Evolutionary conservation across 2,888 invertebrate genomes (phyloP), one percentile per base, ranked within the genome.

Genomic region (Pammene fasciana): DNA sequence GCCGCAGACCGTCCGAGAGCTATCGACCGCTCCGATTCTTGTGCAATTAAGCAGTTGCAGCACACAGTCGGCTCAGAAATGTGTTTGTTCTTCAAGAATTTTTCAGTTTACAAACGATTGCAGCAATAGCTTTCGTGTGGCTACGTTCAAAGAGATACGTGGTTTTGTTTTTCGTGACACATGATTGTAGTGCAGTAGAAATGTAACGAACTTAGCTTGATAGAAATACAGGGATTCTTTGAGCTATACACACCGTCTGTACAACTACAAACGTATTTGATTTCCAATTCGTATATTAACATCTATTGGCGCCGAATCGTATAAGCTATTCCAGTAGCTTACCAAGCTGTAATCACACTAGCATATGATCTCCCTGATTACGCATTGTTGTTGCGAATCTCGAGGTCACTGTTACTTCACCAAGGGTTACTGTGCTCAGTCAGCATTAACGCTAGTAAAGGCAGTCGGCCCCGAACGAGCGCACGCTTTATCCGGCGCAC

Each of bases 21-120:
- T 71, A 75, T 75, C 74, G 70, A 70, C 65, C 68, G 64, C 13
- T 46, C 50, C 38, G 65, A 60, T 74, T 73, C 73, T 70, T 72
- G 72, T 72, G 73, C 73, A 75, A 74, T 75, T 77, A 76, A 72
- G 67, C 67, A n/a, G n/a, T n/a, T 71, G 73, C 73, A 72, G 56
- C 68, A 72, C 71, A 68, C 70, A 43, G 66, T 52, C 45, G 60
- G 64, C 66, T 59, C 38, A 62, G 67, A 67, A 57, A 66, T 65
- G 65, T 56, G 61, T 65, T 70, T 70, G 64, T 65, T 70, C 41
- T 55, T 60, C 60, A 60, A 70, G 65, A 70, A 65, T 65, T 60
- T 65, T 65, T 41, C 64, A 68, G 52, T 57, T 56, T 57, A 67
- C 52, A 57, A 52, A 41, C 36, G 59, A 45, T 62, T 14, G 48